phyloP scores from a whole-genome alignment of 2,113 vertebrate species.

The Callocephalon fimbriatum region DNA sequence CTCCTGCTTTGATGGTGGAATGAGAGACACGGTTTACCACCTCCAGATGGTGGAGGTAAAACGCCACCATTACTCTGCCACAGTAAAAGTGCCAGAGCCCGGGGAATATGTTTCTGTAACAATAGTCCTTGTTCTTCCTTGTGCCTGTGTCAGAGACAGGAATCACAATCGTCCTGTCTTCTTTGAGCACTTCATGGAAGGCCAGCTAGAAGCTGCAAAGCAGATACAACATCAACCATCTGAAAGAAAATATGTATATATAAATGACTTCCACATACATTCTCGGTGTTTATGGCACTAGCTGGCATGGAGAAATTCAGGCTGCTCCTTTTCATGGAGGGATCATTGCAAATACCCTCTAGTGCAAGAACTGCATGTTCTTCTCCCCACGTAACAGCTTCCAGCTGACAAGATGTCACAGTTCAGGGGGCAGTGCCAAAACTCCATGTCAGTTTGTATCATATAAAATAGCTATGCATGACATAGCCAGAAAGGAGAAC shows the following conservation, averaged over 20 bases:
- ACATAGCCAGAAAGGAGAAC: neutral
- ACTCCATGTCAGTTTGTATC: neutral
- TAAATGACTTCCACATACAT: neutral
- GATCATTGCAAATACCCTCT: neutral
- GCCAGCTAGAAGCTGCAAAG: neutral
- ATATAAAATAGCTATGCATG: neutral
- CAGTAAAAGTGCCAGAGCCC: neutral
- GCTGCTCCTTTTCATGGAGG: neutral
- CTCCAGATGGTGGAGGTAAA: neutral
- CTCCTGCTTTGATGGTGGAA: neutral
- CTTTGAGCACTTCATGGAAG: neutral
- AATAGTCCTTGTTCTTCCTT: neutral
- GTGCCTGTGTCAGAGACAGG: neutral
- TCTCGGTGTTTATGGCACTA: neutral
- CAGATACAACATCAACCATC: neutral
- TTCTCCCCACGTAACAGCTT: neutral
- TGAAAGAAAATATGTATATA: neutral
- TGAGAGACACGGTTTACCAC: neutral
- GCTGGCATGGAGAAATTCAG: neutral
- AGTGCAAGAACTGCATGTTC: neutral
- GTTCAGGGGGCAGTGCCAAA: accelerated
- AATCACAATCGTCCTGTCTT: neutral
- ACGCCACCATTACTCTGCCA: neutral
- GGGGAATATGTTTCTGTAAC: neutral
- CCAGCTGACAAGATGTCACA: neutral